Conservation (phyloP, 2,113 vertebrate species). For the Romanogobio albipinnatus region DNA sequence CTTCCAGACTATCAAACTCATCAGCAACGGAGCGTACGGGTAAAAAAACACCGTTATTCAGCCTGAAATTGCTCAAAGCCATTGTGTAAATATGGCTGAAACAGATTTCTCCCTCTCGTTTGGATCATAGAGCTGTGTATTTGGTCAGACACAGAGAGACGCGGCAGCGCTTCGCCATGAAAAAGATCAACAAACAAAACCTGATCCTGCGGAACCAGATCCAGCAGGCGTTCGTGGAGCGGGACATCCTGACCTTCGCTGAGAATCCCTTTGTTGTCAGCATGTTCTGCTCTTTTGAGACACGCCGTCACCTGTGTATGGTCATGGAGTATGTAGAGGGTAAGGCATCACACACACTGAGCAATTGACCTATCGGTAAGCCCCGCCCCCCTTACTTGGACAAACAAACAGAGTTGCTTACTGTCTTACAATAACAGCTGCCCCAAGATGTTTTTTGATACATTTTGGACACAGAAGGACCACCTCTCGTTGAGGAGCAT, state of each 20-base stretch:
- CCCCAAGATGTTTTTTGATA: no score
- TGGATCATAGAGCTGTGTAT: slow-evolving; percentile 84
- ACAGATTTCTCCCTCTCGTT: not conserved
- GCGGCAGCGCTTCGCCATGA: slow-evolving; percentile 94
- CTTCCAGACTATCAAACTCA: slow-evolving; percentile 94
- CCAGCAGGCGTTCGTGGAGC: slow-evolving; percentile 93
- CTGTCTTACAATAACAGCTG: no score
- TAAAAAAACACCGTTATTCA: slow-evolving; percentile 67
- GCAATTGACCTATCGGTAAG: no score
- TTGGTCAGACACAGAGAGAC: slow-evolving; percentile 90
- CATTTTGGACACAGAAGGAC: no score
- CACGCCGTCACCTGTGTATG: slow-evolving; percentile 91
- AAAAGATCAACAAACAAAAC: slow-evolving; percentile 98
- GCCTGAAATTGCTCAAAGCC: not conserved
- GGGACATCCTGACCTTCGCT: slow-evolving; percentile 94
- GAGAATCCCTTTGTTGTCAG: slow-evolving; percentile 96
- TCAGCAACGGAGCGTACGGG: slow-evolving; percentile 95
- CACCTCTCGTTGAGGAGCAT: no score
- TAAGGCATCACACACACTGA: slow-evolving; percentile 59
- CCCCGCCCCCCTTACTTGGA: no score
- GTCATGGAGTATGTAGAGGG: slow-evolving; percentile 97
- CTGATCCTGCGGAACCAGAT: slow-evolving; percentile 93
- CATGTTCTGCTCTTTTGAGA: slow-evolving; percentile 96
- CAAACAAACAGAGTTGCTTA: no score
- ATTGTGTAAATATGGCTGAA: not conserved